Evolutionary conservation across 64 coral and sea anemone species (phyloP), one percentile per base, ranked within the genome.

Genomic region (Dendronephthya gigantea): DNA sequence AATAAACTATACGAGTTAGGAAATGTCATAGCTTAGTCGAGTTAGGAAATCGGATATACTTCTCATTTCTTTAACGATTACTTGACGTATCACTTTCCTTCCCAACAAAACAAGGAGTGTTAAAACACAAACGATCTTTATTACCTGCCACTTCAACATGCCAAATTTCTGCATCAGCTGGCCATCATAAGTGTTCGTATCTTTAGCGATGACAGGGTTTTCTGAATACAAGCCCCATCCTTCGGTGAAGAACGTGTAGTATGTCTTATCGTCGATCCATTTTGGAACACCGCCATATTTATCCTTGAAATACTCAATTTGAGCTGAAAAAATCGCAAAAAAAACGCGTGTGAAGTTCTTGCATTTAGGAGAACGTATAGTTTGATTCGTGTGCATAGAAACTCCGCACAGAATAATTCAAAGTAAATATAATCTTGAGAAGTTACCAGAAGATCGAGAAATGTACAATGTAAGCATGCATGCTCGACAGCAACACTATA

Each of bases 61-160:
- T n/a, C n/a, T n/a, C n/a, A n/a, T n/a, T n/a, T n/a, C n/a, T n/a
- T n/a, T n/a, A n/a, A n/a, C n/a, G n/a, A n/a, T n/a, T n/a, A n/a
- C n/a, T n/a, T n/a, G n/a, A n/a, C n/a, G n/a, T n/a, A n/a, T 5
- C 58, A n/a, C 58, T 7, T 66, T 45, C 27, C 10, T 79, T 35
- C 72, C 72, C 9, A 79, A 33, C 72, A 17, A 86, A 50, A 52
- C 22, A 8, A 25, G 48, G 83, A 68, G 36, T 33, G 27, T 7
- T 45, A 45, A 45, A 45, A 6, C 11, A 45, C 41, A 45, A 45
- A 45, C 11, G 11, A 6, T 6, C 41, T 45, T 45, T 68, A 81
- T n/a, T 39, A 93, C 95, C 95, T 98, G 95, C 95, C 95, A 98
- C 85, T 98, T 98, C 1, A 93, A 68, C 95, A 98, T 98, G 37